phyloP scores from a whole-genome alignment of 2,888 invertebrate species.

The Amphipyra berbera region DNA sequence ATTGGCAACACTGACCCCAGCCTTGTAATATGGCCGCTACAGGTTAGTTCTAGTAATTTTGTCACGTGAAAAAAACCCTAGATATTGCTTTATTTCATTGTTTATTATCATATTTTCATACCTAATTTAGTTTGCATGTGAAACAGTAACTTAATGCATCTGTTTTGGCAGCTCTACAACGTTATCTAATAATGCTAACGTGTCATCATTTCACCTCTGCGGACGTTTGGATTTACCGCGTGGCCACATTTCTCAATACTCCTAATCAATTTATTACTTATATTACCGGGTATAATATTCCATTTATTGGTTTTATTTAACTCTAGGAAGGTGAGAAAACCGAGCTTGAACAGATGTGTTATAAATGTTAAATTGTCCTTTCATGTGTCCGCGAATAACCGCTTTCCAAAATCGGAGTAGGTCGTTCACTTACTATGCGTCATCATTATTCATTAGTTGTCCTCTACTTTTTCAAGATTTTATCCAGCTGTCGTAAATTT shows the following conservation, averaged over 20 bases:
- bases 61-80: slow-evolving; percentile 84
- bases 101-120: slow-evolving; percentile 62
- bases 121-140: slow-evolving; percentile 60
- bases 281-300: slow-evolving; percentile 54
- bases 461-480: slow-evolving; percentile 53
- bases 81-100: slow-evolving; percentile 61
- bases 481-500: slow-evolving; percentile 51
- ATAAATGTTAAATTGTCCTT: slow-evolving; percentile 62
- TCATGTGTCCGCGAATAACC: slow-evolving; percentile 77
- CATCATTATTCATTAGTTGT: slow-evolving; percentile 79
- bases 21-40: slow-evolving; percentile 93
- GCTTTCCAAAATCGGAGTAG: slow-evolving; percentile 84
- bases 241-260: slow-evolving; percentile 86
- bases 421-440: slow-evolving; percentile 86
- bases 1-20: slow-evolving; percentile 87
- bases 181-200: slow-evolving; percentile 87
- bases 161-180: slow-evolving; percentile 59
- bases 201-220: slow-evolving; percentile 88
- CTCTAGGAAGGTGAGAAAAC: slow-evolving; percentile 57
- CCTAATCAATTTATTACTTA: slow-evolving; percentile 64
- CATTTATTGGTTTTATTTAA: slow-evolving; percentile 50
- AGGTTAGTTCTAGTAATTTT: slow-evolving; percentile 91
- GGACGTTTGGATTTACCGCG: slow-evolving; percentile 89
- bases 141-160: slow-evolving; percentile 51
- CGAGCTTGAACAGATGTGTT: slow-evolving; percentile 60